Evolutionary conservation across 2,113 vertebrate species (phyloP).

Genomic region (Lycaon pictus): DNA sequence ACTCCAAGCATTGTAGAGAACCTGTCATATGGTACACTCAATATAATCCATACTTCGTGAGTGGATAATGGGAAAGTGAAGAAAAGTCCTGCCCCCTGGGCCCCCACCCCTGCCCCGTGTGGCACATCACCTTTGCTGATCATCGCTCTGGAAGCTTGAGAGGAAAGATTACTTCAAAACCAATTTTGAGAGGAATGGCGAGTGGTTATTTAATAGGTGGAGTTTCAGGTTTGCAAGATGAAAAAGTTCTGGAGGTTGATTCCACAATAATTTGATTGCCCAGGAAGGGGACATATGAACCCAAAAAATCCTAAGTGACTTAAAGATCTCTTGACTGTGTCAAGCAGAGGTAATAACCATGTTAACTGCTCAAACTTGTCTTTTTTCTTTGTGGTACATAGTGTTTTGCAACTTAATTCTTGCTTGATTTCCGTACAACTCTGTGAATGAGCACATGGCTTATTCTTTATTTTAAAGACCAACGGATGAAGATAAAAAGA

Average conservation of each 20-base stretch:
- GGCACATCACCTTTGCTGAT: neutral
- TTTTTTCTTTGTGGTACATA: neutral
- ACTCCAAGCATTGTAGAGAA: neutral
- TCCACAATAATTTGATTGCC: neutral
- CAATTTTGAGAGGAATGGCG: neutral
- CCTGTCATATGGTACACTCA: neutral
- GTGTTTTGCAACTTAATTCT: neutral
- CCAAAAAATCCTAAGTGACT: neutral
- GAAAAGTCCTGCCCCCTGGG: neutral
- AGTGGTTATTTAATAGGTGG: neutral
- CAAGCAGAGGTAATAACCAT: neutral
- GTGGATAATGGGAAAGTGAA: neutral
- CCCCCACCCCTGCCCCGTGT: neutral
- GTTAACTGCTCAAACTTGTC: neutral
- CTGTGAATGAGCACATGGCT: neutral
- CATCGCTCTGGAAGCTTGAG: neutral
- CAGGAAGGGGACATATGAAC: neutral
- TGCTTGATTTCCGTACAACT: neutral
- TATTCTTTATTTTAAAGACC: neutral
- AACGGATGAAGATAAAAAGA: neutral
- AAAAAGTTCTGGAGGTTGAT: neutral
- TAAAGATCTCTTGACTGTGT: neutral
- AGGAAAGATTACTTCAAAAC: neutral
- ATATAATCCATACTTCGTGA: neutral
- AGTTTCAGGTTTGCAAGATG: neutral